Percentiles rank a stretch among this genome's conserved stretches.
These are phyloP conservation scores for Patella caerulea DNA, from an alignment of 2,888 invertebrate genomes.

Conservation along the genomic window DNA sequence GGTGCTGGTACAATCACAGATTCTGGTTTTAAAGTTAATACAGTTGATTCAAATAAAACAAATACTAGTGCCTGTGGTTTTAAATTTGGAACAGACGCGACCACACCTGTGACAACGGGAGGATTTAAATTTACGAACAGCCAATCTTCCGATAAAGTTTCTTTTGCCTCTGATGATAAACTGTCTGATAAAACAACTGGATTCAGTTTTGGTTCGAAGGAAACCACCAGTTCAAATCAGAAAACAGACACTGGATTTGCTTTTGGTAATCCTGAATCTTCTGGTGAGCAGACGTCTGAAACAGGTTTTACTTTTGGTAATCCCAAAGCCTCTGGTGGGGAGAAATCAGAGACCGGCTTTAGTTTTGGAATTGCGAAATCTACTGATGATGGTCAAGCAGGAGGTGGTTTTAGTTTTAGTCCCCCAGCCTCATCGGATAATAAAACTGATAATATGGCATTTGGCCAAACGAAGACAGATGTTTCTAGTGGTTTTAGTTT, in stretches of 20 bases:
- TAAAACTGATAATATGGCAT: too few relatives aligned
- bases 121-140: not conserved
- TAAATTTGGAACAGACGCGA: conserved; percentile 26
- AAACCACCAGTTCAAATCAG: not conserved
- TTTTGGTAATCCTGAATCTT: not conserved
- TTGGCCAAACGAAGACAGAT: not conserved
- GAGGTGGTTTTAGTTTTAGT: conserved; percentile 5
- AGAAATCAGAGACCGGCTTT: not conserved
- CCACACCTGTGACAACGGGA: conserved; percentile 18
- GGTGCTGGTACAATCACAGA: not conserved
- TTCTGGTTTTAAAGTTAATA: conserved; percentile 34
- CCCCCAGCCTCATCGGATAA: not conserved
- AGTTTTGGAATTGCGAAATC: not conserved
- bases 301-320: not conserved
- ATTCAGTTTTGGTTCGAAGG: conserved; percentile 14
- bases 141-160: not conserved
- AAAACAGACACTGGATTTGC: not conserved
- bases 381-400: not conserved
- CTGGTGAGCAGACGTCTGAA: not conserved
- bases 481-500: conserved; percentile 1
- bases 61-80: conserved; percentile 24
- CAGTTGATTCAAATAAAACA: conserved; percentile 7
- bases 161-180: not conserved
- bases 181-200: not conserved
- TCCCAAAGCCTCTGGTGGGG: not conserved